A percentile compares a stretch with the other conserved stretches of the same genome.
Evolutionary conservation across 2,113 vertebrate genomes (phyloP).

Genomic region (Aegithalos caudatus): DNA sequence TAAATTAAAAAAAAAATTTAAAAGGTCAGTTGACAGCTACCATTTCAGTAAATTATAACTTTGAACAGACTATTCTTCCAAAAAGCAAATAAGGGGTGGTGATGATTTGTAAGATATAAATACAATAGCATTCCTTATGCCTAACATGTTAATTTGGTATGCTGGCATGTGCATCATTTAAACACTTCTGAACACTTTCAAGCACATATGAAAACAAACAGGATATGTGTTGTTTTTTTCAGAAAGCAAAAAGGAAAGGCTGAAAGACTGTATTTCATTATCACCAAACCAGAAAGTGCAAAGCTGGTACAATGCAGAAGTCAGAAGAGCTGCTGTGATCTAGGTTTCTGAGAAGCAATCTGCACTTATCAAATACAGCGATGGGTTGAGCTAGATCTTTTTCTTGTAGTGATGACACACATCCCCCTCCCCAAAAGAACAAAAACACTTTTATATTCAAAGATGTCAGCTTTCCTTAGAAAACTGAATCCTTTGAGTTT

Average conservation of each 20-base stretch:
- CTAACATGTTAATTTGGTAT: neutral
- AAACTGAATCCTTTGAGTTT: neutral
- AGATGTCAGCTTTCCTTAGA: neutral
- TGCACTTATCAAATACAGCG: neutral
- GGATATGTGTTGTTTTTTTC: neutral
- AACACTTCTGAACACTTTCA: neutral
- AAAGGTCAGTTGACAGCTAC: neutral
- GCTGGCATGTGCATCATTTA: neutral
- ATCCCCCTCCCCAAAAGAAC: fast-evolving
- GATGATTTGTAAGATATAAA: neutral
- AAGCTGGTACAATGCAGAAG: neutral
- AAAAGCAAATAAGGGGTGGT: neutral
- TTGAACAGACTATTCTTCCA: neutral
- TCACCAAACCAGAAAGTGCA: neutral
- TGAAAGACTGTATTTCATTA: neutral
- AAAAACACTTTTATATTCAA: neutral
- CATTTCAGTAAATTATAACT: neutral
- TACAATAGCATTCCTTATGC: neutral
- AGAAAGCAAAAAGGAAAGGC: neutral
- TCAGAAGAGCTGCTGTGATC: neutral
- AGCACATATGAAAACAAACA: neutral
- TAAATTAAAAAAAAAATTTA: neutral
- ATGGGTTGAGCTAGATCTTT: neutral
- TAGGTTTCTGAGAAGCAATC: neutral
- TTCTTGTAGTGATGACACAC: neutral